These are phyloP conservation scores for Cyprinella venusta DNA, from an alignment of 2,797 vertebrate species.

Conservation along the genomic window DNA sequence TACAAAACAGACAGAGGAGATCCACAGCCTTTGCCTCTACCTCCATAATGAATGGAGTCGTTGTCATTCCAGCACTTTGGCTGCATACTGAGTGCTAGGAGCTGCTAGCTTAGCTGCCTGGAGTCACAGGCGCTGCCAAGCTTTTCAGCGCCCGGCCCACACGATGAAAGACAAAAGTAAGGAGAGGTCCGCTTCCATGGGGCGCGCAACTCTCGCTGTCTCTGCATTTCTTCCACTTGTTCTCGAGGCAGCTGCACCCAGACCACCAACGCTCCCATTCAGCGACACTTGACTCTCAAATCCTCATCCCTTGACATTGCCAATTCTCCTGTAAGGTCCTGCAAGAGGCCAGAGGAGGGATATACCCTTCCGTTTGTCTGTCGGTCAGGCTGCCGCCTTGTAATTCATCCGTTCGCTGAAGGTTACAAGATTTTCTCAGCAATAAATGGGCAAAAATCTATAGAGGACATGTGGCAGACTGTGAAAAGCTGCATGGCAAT, in stretches of 20 bases:
- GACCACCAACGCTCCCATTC: slow-evolving; percentile 84
- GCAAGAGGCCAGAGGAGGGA: slow-evolving; percentile 45
- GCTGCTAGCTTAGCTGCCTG: slow-evolving; percentile 76
- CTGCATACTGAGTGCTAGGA: slow-evolving; percentile 81
- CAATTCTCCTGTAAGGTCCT: slow-evolving; percentile 66
- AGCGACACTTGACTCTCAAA: slow-evolving; percentile 84
- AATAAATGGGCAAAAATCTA: slow-evolving; percentile 36
- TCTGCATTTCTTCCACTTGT: slow-evolving; percentile 80
- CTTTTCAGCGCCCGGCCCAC: slow-evolving; percentile 50
- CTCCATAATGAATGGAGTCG: slow-evolving; percentile 81
- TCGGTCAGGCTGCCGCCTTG: slow-evolving; percentile 40
- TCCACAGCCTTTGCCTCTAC: slow-evolving; percentile 78
- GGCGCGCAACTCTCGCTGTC: slow-evolving; percentile 65
- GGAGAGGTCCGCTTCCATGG: slow-evolving; percentile 59
- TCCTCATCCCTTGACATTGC: slow-evolving; percentile 79
- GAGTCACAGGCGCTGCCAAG: slow-evolving; percentile 68
- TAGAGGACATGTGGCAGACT: slow-evolving; percentile 45
- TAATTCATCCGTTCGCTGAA: slow-evolving; percentile 46
- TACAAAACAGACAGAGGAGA: slow-evolving; percentile 73
- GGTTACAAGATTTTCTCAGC: slow-evolving; percentile 46
- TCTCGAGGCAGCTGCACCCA: slow-evolving; percentile 78
- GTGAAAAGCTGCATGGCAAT: slow-evolving; percentile 62
- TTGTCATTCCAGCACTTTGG: slow-evolving; percentile 82
- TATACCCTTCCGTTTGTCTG: slow-evolving; percentile 50
- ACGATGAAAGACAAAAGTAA: slow-evolving; percentile 57